These are phyloP conservation scores for Eurosta solidaginis DNA, from an alignment of 1,140 invertebrate species.

Conservation along the genomic window DNA sequence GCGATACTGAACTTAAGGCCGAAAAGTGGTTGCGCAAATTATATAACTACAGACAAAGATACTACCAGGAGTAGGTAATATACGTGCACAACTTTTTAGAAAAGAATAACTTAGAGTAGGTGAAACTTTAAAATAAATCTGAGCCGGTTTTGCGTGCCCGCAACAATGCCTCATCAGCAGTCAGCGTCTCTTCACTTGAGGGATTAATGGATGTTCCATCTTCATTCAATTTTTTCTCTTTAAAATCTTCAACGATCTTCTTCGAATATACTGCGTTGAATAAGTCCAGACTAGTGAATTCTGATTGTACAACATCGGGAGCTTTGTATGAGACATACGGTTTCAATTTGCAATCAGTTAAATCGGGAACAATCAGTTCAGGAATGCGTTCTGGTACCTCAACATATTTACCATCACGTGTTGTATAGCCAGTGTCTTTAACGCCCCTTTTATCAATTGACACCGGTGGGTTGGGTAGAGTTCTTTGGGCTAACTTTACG, in stretches of 20 bases:
- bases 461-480: slow-evolving; percentile 66
- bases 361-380: slow-evolving; percentile 88
- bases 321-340: slow-evolving; percentile 91
- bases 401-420: slow-evolving; percentile 65
- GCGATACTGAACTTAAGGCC: slow-evolving; percentile 46
- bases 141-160: slow-evolving; percentile 74
- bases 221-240: slow-evolving; percentile 70
- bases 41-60: slow-evolving; percentile 54
- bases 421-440: slow-evolving; percentile 66
- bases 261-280: slow-evolving; percentile 81
- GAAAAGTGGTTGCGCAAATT: slow-evolving; percentile 57
- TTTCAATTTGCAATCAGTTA: slow-evolving; percentile 80
- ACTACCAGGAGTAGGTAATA: slow-evolving; percentile 44
- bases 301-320: slow-evolving; percentile 72
- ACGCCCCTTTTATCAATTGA: slow-evolving; percentile 71
- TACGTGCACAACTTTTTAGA: background rate
- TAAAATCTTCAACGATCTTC: slow-evolving; percentile 81
- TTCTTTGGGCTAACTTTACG: slow-evolving; percentile 65
- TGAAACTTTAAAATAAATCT: slow-evolving; percentile 71
- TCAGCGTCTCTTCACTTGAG: slow-evolving; percentile 72
- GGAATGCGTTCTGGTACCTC: slow-evolving; percentile 87
- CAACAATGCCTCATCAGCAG: slow-evolving; percentile 71
- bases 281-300: slow-evolving; percentile 83
- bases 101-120: slow-evolving; percentile 31
- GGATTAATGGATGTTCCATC: slow-evolving; percentile 74